These are phyloP conservation scores for Cololabis saira DNA, from an alignment of 2,113 vertebrate genomes.

Conservation along the genomic window DNA sequence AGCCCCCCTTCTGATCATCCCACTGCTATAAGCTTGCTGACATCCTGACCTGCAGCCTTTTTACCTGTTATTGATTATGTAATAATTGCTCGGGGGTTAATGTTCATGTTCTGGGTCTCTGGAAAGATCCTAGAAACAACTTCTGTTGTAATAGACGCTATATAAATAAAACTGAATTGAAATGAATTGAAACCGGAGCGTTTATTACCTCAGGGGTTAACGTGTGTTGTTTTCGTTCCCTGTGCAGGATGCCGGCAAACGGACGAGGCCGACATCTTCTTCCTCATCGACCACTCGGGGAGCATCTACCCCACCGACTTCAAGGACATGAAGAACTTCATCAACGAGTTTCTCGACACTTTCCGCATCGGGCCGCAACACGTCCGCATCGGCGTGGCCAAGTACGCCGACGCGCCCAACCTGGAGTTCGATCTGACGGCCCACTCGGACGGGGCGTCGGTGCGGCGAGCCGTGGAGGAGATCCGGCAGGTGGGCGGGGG, in stretches of 20 bases:
- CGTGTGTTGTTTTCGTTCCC: not conserved
- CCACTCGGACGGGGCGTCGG: slow-evolving; percentile 32
- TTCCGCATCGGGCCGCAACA: slow-evolving; percentile 80
- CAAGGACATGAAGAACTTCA: slow-evolving; percentile 85
- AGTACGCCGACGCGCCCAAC: slow-evolving; percentile 66
- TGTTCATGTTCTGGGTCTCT: no score
- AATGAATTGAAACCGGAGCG: no score
- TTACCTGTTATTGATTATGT: no score
- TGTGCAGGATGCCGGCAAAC: slow-evolving; percentile 81
- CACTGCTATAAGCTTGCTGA: no score
- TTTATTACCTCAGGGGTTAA: not conserved
- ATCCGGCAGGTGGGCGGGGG: slow-evolving; percentile 78
- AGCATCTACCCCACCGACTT: slow-evolving; percentile 81
- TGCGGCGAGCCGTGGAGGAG: slow-evolving; percentile 75
- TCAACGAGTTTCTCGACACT: slow-evolving; percentile 74
- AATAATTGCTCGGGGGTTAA: no score
- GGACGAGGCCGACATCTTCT: slow-evolving; percentile 89
- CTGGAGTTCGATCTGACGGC: slow-evolving; percentile 76
- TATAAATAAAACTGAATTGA: no score
- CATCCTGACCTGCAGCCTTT: no score
- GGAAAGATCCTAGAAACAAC: no score
- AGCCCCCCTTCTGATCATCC: no score
- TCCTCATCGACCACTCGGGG: slow-evolving; percentile 87
- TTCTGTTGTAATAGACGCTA: no score
- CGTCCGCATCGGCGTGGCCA: slow-evolving; percentile 84